These are phyloP conservation scores for Sinosuthora webbiana DNA, from an alignment of 2,113 vertebrate genomes.

Conservation along the genomic window DNA sequence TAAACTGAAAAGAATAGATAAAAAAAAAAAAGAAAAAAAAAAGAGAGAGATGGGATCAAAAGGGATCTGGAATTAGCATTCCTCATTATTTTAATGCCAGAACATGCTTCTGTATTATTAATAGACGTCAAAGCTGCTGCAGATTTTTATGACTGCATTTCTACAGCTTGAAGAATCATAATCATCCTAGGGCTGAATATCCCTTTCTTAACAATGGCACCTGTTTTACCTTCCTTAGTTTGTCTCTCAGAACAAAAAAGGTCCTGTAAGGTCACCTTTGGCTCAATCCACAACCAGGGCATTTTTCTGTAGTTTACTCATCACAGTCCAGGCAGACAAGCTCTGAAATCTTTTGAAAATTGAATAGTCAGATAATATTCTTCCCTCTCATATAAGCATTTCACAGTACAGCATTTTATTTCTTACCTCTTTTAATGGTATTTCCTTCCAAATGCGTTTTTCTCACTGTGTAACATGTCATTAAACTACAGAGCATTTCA, in stretches of 20 bases:
- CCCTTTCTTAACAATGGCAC: conserved; percentile 45
- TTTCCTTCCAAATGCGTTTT: conserved; percentile 65
- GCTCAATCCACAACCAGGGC: not conserved
- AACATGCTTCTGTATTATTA: conserved; percentile 33
- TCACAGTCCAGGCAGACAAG: not conserved
- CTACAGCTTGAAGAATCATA: conserved; percentile 30
- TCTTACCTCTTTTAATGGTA: conserved; percentile 59
- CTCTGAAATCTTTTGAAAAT: conserved; percentile 40
- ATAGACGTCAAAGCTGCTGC: conserved; percentile 26
- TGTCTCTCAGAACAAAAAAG: conserved; percentile 49
- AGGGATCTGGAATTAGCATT: conserved; percentile 7
- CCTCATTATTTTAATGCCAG: conserved; percentile 54
- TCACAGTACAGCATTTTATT: conserved; percentile 11
- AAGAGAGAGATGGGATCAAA: not conserved
- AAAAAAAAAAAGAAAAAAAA: not conserved
- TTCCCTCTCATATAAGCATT: not conserved
- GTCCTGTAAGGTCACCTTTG: conserved; percentile 50
- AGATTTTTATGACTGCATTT: conserved; percentile 28
- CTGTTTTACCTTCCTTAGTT: conserved; percentile 58
- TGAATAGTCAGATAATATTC: not conserved
- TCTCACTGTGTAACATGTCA: conserved; percentile 57
- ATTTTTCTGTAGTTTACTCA: conserved; percentile 21
- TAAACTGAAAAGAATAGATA: conserved; percentile 11
- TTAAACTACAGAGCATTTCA: conserved; percentile 63
- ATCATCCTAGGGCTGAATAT: conserved; percentile 7